Evolutionary conservation across 2,888 invertebrate species (phyloP).

Genomic region (Acheta domesticus): DNA sequence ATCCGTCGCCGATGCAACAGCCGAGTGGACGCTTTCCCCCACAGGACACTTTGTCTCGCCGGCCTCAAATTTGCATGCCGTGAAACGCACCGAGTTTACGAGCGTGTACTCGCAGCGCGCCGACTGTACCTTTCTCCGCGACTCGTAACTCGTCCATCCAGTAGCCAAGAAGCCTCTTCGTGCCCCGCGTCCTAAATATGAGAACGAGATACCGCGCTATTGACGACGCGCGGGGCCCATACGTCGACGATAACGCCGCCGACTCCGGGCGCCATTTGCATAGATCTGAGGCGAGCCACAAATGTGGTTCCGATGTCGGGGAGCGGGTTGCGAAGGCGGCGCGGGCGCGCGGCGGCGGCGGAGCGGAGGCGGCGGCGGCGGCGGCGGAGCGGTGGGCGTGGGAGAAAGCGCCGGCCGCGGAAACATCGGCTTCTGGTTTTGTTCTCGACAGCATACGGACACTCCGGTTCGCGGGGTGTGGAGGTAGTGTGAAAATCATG

Average conservation of each 20-base stretch:
- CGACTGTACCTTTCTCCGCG: too few species aligned
- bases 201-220: constrained; percentile 7
- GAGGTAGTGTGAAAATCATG: too few species aligned
- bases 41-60: too few species aligned
- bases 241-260: not conserved
- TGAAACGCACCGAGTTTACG: too few species aligned
- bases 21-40: too few species aligned
- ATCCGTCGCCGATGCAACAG: too few species aligned
- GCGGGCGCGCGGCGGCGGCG: not conserved
- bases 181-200: not conserved
- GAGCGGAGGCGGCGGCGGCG: not conserved
- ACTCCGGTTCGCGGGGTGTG: too few species aligned
- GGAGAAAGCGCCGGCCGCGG: too few species aligned
- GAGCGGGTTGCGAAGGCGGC: not conserved
- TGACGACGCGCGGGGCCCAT: not conserved
- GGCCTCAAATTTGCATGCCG: too few species aligned
- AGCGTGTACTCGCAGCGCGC: too few species aligned
- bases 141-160: not conserved
- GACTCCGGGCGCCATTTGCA: not conserved
- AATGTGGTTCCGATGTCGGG: not conserved
- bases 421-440: too few species aligned
- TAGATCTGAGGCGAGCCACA: not conserved
- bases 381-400: not conserved
- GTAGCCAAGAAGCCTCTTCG: not conserved
- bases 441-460: too few species aligned